Evolutionary conservation across 2,797 vertebrate genomes (phyloP).

Genomic region (Anomalospiza imberbis): DNA sequence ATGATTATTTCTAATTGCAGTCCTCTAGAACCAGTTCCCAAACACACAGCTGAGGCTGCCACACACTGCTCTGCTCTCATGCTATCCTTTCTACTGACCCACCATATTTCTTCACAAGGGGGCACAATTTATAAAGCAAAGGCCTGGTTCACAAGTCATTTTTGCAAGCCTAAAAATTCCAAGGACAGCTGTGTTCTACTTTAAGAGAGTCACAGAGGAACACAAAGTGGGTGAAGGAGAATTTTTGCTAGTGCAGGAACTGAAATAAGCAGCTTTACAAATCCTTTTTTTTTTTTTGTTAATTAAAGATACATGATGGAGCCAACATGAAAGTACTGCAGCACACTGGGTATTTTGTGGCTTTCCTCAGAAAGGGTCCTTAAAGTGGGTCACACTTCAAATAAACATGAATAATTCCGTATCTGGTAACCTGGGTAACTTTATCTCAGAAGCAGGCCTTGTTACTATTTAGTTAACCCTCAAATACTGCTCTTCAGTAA

Average conservation of each 20-base stretch:
- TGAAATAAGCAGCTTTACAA: neutral
- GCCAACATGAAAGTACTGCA: neutral
- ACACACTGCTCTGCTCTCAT: neutral
- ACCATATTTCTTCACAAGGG: neutral
- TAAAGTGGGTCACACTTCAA: neutral
- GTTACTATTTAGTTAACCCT: neutral
- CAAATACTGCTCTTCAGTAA: neutral
- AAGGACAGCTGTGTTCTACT: neutral
- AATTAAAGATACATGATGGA: neutral
- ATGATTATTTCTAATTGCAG: conserved; percentile 4
- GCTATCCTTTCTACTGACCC: neutral
- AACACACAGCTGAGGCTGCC: neutral
- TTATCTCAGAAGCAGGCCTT: neutral
- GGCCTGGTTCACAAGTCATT: neutral
- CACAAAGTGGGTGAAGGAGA: neutral
- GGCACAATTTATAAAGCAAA: conserved; percentile 6
- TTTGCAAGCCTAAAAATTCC: neutral
- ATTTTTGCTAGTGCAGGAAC: neutral
- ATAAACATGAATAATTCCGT: neutral
- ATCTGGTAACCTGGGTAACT: neutral
- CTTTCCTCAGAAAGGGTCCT: neutral
- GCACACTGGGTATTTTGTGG: neutral
- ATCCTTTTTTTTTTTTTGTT: neutral
- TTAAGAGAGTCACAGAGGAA: neutral
- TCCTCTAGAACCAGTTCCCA: neutral